A percentile compares a stretch with the other conserved stretches of the same genome.
Evolutionary conservation across 2,113 vertebrate species (phyloP).

Genomic region (Oryzias javanicus): DNA sequence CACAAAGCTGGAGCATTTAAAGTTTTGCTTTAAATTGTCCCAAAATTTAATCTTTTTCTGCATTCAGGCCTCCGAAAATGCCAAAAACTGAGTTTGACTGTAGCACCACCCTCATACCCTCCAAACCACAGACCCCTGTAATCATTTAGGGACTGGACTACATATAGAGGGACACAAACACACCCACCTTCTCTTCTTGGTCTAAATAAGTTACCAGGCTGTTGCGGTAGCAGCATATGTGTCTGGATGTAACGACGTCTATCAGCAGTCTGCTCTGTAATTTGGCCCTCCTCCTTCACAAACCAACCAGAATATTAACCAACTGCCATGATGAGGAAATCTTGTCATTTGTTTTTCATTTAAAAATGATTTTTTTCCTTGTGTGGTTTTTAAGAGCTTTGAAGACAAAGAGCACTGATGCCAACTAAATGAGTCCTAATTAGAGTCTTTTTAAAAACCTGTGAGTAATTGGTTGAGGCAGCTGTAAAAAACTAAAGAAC

Average conservation of each 20-base stretch:
- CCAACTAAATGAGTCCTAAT: slow-evolving; percentile 58
- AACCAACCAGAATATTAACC: slow-evolving; percentile 64
- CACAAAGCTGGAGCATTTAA: slow-evolving; percentile 25
- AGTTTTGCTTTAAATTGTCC: background rate
- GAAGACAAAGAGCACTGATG: slow-evolving; percentile 41
- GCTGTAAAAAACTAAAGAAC: slow-evolving; percentile 32
- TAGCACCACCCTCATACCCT: slow-evolving; percentile 18
- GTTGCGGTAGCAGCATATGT: slow-evolving; percentile 52
- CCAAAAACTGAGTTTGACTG: slow-evolving; percentile 32
- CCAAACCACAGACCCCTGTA: slow-evolving; percentile 51
- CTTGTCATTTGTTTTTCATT: slow-evolving; percentile 46
- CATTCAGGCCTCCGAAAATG: slow-evolving; percentile 46
- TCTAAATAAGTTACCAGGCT: slow-evolving; percentile 54
- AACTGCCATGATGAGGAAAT: slow-evolving; percentile 60
- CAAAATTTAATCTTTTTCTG: slow-evolving; percentile 6
- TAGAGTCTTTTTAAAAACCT: slow-evolving; percentile 42
- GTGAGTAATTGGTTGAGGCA: slow-evolving; percentile 50
- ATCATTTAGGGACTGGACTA: slow-evolving; percentile 45
- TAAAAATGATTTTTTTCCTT: slow-evolving; percentile 27
- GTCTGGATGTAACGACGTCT: slow-evolving; percentile 63
- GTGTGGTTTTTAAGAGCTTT: slow-evolving; percentile 46
- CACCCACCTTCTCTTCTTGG: slow-evolving; percentile 57
- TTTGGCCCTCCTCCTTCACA: slow-evolving; percentile 60
- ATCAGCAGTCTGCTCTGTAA: slow-evolving; percentile 64
- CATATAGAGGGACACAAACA: slow-evolving; percentile 35